Conservation (phyloP, 2,888 invertebrate genomes). For the Temnothorax rugatulus region DNA sequence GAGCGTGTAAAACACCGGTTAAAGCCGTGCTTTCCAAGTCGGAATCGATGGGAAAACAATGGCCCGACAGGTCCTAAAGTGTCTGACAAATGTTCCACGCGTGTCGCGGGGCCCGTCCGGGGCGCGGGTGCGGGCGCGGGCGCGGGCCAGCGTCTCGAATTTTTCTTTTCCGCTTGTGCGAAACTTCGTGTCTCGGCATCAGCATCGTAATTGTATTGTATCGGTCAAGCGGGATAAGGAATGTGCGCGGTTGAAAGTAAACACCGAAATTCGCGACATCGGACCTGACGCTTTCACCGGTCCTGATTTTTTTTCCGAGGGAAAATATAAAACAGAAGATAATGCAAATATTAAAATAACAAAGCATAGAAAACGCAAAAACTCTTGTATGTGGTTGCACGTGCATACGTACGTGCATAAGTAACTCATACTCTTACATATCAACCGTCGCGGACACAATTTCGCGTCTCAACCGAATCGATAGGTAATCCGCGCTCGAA, state of each 20-base stretch:
- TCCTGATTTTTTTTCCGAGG: neutral
- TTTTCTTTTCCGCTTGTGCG: slow-evolving; percentile 40
- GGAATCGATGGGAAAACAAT: slow-evolving; percentile 84
- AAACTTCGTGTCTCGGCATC: slow-evolving; percentile 16
- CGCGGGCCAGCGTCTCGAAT: slow-evolving; percentile 9
- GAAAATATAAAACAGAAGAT: neutral
- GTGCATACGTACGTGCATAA: too few species aligned
- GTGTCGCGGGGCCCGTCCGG: slow-evolving; percentile 64
- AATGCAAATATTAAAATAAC: neutral
- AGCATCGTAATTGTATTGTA: slow-evolving; percentile 41
- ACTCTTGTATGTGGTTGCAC: neutral
- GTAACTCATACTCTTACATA: neutral
- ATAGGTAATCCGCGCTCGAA: neutral
- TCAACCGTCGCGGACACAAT: neutral
- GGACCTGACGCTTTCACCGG: neutral
- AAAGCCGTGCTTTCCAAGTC: slow-evolving; percentile 83
- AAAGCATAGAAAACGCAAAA: neutral
- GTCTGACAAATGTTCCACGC: slow-evolving; percentile 84
- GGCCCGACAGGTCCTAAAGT: slow-evolving; percentile 81
- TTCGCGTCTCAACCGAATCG: neutral
- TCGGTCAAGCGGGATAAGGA: slow-evolving; percentile 20
- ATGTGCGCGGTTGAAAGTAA: slow-evolving; percentile 3
- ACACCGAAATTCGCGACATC: neutral
- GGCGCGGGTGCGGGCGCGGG: neutral
- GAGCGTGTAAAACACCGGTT: slow-evolving; percentile 84